Percentiles rank a stretch among this genome's conserved stretches.
phyloP scores from a whole-genome alignment of 2,888 invertebrate genomes.

The Encarsia formosa region DNA sequence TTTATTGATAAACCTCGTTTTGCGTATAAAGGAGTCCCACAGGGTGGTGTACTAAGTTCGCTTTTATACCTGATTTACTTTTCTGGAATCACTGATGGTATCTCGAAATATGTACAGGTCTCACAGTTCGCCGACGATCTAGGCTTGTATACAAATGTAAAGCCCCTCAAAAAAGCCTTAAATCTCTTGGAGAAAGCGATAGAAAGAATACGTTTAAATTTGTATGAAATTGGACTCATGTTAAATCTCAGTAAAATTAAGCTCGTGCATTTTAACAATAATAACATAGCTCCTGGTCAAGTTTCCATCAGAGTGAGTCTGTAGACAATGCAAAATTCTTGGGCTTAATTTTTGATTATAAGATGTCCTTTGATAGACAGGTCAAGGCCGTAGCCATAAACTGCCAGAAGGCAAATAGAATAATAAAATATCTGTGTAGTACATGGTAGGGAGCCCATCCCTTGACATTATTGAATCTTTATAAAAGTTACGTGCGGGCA shows the following conservation, averaged over 20 bases:
- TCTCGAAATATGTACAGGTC: too few relatives aligned
- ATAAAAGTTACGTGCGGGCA: conserved; percentile 1
- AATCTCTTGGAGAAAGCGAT: neutral
- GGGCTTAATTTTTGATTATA: conserved; percentile 2
- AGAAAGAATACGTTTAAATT: neutral
- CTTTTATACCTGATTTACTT: conserved; percentile 16
- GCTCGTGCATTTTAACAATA: conserved; percentile 5
- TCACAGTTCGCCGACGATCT: too few relatives aligned
- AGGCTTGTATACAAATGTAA: neutral
- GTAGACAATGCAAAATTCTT: conserved; percentile 2
- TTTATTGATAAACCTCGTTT: neutral
- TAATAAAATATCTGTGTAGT: conserved; percentile 1
- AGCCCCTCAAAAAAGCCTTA: neutral
- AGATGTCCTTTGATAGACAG: neutral
- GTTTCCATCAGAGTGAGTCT: neutral
- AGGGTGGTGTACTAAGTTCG: conserved; percentile 24
- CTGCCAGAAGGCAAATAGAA: conserved; percentile 1
- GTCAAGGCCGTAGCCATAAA: neutral
- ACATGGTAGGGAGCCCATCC: conserved; percentile 7
- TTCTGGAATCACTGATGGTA: conserved; percentile 1
- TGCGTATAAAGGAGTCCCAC: conserved; percentile 18
- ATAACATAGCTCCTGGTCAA: conserved; percentile 2
- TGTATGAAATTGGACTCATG: neutral
- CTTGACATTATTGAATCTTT: neutral
- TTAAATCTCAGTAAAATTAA: conserved; percentile 1